A percentile compares a stretch with the other conserved stretches of the same genome.
These are phyloP conservation scores for Zophobas atratus DNA, from an alignment of 1,140 invertebrate genomes.

Conservation along the genomic window DNA sequence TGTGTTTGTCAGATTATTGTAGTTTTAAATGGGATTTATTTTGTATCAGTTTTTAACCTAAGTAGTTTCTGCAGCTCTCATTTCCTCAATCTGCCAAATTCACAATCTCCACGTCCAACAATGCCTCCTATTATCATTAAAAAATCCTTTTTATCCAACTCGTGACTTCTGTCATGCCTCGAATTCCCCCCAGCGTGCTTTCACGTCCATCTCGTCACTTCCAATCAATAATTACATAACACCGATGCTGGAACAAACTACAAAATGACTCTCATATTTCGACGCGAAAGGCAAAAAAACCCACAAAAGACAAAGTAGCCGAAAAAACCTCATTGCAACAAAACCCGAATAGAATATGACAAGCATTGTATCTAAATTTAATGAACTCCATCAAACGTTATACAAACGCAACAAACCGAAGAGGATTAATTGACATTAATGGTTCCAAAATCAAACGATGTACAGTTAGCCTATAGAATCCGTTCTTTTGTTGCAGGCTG, in stretches of 20 bases:
- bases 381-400: conserved; percentile 15
- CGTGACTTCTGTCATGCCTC: neutral
- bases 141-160: conserved; percentile 3
- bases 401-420: conserved; percentile 33
- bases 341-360: neutral
- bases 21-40: too few relatives aligned
- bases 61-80: too few relatives aligned
- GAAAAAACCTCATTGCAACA: neutral
- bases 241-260: neutral
- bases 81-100: too few relatives aligned
- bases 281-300: neutral
- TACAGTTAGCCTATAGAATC: conserved; percentile 26
- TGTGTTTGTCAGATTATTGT: too few relatives aligned
- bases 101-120: too few relatives aligned
- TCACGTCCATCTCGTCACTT: neutral
- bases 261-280: neutral
- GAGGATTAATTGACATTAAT: conserved; percentile 39
- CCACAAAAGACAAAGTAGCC: conserved; percentile 14
- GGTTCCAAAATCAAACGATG: conserved; percentile 26
- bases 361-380: conserved; percentile 27
- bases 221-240: conserved; percentile 9
- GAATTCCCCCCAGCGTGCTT: too few relatives aligned
- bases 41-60: too few relatives aligned
- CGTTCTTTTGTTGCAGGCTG: conserved; percentile 59
- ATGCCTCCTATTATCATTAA: too few relatives aligned